phyloP scores from a whole-genome alignment of 1,140 invertebrate genomes.

The Drosophila funebris region DNA sequence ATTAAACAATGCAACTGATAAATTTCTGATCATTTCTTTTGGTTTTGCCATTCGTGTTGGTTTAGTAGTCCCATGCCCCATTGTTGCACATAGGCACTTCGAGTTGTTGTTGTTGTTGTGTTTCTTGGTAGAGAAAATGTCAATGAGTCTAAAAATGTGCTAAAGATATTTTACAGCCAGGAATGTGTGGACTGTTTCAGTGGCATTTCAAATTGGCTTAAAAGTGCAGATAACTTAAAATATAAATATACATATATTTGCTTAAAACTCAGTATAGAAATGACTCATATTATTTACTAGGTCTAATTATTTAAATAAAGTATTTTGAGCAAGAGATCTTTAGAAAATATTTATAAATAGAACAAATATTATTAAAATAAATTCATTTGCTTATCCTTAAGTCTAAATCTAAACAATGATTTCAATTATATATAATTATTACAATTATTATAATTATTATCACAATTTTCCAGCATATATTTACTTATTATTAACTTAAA shows the following conservation, averaged over 20 bases:
- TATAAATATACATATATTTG: background rate
- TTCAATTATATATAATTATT: no score
- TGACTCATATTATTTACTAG: background rate
- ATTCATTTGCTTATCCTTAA: no score
- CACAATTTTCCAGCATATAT: no score
- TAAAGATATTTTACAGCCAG: conserved; percentile 31
- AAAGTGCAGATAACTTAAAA: background rate
- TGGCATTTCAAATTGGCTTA: conserved; percentile 18
- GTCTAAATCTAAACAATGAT: no score
- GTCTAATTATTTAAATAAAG: background rate
- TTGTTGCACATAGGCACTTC: conserved; percentile 25
- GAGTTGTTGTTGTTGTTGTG: background rate
- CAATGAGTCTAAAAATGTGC: conserved; percentile 23
- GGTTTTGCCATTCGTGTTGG: background rate
- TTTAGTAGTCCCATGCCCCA: conserved; percentile 12
- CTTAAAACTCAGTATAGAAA: background rate
- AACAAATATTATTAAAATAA: no score
- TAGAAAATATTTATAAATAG: background rate
- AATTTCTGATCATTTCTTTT: conserved; percentile 54
- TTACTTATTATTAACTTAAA: no score
- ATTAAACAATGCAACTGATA: conserved; percentile 57
- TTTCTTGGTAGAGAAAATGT: conserved; percentile 12
- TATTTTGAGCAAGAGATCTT: no score
- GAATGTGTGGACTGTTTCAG: conserved; percentile 27
- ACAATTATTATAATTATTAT: no score